Conservation (phyloP, 64 coral and sea anemone genomes). For the Stichodactyla helianthus region DNA sequence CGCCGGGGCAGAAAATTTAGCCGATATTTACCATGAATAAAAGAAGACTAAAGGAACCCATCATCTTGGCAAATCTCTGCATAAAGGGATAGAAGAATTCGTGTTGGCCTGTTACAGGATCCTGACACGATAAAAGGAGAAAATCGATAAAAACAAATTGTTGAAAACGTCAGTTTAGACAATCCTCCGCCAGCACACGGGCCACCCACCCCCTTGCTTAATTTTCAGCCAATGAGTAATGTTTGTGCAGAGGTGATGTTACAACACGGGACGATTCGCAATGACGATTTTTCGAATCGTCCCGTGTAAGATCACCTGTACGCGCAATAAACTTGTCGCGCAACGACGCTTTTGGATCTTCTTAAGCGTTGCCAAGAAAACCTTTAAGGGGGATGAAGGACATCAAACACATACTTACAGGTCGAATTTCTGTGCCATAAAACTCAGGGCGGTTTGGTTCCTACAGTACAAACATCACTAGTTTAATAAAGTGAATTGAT, state of each 20-base stretch:
- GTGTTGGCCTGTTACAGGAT: slow-evolving; percentile 84
- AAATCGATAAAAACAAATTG: not conserved
- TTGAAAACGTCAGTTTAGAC: too few species aligned
- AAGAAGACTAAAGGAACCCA: slow-evolving; percentile 78
- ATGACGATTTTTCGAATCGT: too few species aligned
- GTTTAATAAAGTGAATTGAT: not conserved
- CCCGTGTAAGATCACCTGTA: too few species aligned
- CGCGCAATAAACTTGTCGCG: too few species aligned
- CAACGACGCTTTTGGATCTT: too few species aligned
- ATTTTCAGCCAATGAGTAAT: too few species aligned
- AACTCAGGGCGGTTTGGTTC: slow-evolving; percentile 68
- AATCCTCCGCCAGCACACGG: too few species aligned
- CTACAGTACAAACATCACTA: slow-evolving; percentile 10
- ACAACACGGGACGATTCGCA: too few species aligned
- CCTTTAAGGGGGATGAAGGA: too few species aligned
- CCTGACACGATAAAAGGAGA: slow-evolving; percentile 36
- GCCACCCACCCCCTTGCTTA: too few species aligned
- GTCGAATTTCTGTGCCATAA: slow-evolving; percentile 67
- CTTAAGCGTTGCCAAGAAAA: too few species aligned
- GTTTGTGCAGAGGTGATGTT: too few species aligned
- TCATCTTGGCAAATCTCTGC: slow-evolving; percentile 63
- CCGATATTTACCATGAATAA: slow-evolving; percentile 75
- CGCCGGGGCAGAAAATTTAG: not conserved
- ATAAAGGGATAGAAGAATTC: slow-evolving; percentile 67
- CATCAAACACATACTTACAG: slow-evolving; percentile 28